Percentiles rank a stretch among this genome's conserved stretches.
These are phyloP conservation scores for Chauna torquata DNA, from an alignment of 2,113 vertebrate species.

Conservation along the genomic window DNA sequence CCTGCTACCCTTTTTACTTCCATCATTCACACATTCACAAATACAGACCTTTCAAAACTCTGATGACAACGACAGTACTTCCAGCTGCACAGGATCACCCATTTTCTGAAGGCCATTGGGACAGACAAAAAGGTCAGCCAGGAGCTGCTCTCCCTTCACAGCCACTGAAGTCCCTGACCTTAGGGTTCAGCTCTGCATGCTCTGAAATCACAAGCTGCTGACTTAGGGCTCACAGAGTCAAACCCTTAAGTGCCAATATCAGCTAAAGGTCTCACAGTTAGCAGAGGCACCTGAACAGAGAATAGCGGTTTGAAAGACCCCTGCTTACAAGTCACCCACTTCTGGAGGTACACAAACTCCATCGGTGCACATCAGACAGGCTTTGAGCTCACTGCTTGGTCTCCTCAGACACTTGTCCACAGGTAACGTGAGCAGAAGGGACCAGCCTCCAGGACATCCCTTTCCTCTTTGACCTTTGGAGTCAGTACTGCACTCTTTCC, in stretches of 20 bases:
- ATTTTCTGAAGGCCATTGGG: neutral
- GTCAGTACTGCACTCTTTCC: neutral
- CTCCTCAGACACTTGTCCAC: neutral
- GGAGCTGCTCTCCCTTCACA: neutral
- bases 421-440: neutral
- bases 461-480: neutral
- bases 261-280: neutral
- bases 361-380: neutral
- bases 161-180: neutral
- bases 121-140: neutral
- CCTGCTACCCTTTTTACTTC: slow-evolving; percentile 22
- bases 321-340: neutral
- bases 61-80: neutral
- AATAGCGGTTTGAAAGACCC: neutral
- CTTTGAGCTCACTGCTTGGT: neutral
- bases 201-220: neutral
- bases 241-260: neutral
- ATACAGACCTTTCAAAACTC: slow-evolving; percentile 24
- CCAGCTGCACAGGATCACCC: slow-evolving; percentile 40
- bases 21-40: neutral
- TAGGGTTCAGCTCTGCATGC: neutral
- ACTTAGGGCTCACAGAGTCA: neutral
- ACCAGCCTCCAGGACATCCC: neutral
- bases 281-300: neutral
- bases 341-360: neutral